Evolutionary conservation across 2,113 vertebrate genomes (phyloP).

Genomic region (Paralichthys olivaceus): DNA sequence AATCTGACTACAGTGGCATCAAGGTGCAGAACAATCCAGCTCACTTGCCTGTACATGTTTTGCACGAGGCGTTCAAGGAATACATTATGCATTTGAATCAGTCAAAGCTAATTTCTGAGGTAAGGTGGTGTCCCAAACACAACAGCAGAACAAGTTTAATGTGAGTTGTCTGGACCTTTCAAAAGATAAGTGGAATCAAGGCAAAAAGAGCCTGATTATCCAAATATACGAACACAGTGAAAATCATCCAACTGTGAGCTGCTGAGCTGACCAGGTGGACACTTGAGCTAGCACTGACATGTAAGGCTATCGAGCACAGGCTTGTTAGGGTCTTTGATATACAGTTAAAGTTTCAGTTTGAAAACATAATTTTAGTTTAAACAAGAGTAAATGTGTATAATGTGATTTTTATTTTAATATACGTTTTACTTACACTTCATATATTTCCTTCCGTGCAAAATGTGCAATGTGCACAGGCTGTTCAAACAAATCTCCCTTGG

Average conservation of each 20-base stretch:
- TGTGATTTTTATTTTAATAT: background rate
- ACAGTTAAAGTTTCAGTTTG: slow-evolving; percentile 20
- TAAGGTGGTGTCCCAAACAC: background rate
- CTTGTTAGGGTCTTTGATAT: slow-evolving; percentile 33
- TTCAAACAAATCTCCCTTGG: background rate
- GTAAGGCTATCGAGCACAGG: slow-evolving; percentile 21
- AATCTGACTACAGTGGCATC: background rate
- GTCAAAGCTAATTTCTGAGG: background rate
- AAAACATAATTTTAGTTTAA: slow-evolving; percentile 14
- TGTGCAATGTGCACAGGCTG: background rate
- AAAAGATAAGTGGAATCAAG: background rate
- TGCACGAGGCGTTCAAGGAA: background rate
- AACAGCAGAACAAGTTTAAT: slow-evolving; percentile 15
- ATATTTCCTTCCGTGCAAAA: background rate
- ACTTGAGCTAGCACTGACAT: slow-evolving; percentile 31
- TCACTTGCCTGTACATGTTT: background rate
- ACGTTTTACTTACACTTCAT: background rate
- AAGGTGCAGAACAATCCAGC: background rate
- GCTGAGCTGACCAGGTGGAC: slow-evolving; percentile 19
- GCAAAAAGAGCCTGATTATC: slow-evolving; percentile 29
- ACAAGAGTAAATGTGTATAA: background rate
- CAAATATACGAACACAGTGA: slow-evolving; percentile 18
- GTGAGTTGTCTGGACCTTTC: slow-evolving; percentile 18
- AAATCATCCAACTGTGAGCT: slow-evolving; percentile 32
- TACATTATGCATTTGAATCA: background rate